A percentile compares a stretch with the other conserved stretches of the same genome.
These are phyloP conservation scores for Spodoptera frugiperda DNA, from an alignment of 1,140 invertebrate genomes.

Conservation along the genomic window DNA sequence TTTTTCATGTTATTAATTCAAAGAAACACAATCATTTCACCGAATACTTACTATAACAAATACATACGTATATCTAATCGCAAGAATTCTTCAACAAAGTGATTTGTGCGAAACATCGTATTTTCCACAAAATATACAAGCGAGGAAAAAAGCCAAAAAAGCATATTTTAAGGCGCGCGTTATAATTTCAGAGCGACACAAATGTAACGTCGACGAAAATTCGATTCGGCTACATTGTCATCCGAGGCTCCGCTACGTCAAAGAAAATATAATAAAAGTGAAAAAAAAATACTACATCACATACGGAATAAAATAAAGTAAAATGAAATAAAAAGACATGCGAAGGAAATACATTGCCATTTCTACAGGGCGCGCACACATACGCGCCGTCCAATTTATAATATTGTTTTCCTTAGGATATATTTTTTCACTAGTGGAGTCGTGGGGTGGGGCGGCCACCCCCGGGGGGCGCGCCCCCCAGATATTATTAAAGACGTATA, in stretches of 20 bases:
- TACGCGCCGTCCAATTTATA: constrained; percentile 80
- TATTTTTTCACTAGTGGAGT: constrained; percentile 84
- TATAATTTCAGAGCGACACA: constrained; percentile 40
- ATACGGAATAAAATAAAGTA: constrained; percentile 77
- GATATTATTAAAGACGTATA: constrained; percentile 86
- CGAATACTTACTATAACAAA: constrained; percentile 22
- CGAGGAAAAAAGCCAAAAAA: constrained; percentile 16
- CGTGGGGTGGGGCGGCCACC: constrained; percentile 52
- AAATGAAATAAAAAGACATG: constrained; percentile 76
- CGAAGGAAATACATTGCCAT: constrained; percentile 68
- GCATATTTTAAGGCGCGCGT: constrained; percentile 45
- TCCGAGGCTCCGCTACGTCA: constrained; percentile 38
- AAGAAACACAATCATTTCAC: constrained; percentile 24
- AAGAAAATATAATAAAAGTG: constrained; percentile 59
- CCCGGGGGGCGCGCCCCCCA: constrained; percentile 57
- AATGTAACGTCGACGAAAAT: constrained; percentile 38
- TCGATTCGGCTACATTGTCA: constrained; percentile 48
- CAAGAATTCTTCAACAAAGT: constrained; percentile 26
- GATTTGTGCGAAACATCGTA: constrained; percentile 23
- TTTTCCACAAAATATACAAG: constrained; percentile 32
- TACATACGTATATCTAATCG: constrained; percentile 16
- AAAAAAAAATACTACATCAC: constrained; percentile 60
- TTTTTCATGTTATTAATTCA: constrained; percentile 37
- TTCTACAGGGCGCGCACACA: constrained; percentile 60
- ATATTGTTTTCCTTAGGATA: constrained; percentile 85